Percentiles rank a stretch among this genome's conserved stretches.
Evolutionary conservation across 2,113 vertebrate genomes (phyloP).

Genomic region (Pterocles burchelli): DNA sequence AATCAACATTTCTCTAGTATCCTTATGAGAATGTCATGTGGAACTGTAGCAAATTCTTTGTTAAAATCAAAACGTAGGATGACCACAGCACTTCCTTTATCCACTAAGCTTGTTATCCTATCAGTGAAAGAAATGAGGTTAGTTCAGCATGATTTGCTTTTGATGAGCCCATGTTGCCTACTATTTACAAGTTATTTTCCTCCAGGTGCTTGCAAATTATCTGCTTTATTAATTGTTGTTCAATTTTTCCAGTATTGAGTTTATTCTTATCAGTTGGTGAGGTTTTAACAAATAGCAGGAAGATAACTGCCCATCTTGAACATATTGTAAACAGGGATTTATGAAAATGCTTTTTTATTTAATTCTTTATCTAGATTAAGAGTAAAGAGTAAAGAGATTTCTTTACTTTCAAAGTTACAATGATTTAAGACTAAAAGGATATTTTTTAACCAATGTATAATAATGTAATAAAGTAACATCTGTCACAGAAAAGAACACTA

Average conservation of each 20-base stretch:
- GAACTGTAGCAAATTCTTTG: slow-evolving; percentile 50
- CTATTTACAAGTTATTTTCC: slow-evolving; percentile 48
- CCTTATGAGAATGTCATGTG: slow-evolving; percentile 17
- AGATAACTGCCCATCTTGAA: neutral
- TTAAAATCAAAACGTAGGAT: slow-evolving; percentile 29
- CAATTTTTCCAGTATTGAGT: neutral
- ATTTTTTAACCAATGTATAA: neutral
- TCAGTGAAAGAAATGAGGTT: slow-evolving; percentile 58
- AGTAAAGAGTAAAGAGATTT: too few species aligned
- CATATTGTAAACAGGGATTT: neutral
- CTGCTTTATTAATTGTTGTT: slow-evolving; percentile 57
- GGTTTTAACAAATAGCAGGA: neutral
- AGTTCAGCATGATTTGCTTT: slow-evolving; percentile 67
- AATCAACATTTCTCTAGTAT: slow-evolving; percentile 30
- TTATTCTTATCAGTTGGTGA: neutral
- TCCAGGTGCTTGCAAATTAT: slow-evolving; percentile 17
- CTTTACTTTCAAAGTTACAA: neutral
- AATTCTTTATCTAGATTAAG: neutral
- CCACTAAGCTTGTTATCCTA: slow-evolving; percentile 53
- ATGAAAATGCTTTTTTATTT: neutral
- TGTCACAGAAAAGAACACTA: neutral
- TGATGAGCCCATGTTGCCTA: slow-evolving; percentile 45
- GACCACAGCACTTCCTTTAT: slow-evolving; percentile 38
- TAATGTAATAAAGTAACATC: neutral
- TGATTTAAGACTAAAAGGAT: neutral